Conservation (phyloP, 2,797 vertebrate genomes). For the Cyclura pinguis region DNA sequence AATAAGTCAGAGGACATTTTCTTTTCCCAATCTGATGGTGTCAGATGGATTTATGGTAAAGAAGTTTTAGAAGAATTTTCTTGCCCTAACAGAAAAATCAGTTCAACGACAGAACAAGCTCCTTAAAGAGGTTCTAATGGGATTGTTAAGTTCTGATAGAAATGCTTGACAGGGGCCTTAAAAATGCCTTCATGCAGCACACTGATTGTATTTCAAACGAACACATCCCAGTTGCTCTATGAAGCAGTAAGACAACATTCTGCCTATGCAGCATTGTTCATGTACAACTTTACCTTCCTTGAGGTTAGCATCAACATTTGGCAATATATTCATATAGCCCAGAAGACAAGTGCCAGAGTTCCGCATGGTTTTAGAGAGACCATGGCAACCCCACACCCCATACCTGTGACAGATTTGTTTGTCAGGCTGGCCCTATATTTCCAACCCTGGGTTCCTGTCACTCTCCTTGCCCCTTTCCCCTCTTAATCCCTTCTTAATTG, state of each 20-base stretch:
- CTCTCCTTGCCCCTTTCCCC: too few relatives aligned
- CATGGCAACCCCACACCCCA: not conserved
- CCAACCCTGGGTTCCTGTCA: too few relatives aligned
- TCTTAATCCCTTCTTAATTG: too few relatives aligned
- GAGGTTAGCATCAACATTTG: not conserved
- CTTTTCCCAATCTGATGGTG: not conserved
- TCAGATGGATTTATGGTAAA: not conserved
- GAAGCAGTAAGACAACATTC: not conserved
- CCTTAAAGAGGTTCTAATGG: not conserved
- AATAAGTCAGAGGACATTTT: not conserved
- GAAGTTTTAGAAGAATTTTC: not conserved
- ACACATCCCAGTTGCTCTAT: not conserved
- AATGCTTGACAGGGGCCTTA: constrained; percentile 1
- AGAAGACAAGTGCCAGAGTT: not conserved
- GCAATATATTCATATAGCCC: not conserved
- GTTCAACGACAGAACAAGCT: not conserved
- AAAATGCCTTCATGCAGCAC: not conserved
- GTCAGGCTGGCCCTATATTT: too few relatives aligned
- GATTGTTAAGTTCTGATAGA: not conserved
- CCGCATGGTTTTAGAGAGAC: not conserved
- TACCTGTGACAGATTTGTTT: too few relatives aligned
- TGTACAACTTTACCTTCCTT: not conserved
- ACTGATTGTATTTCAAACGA: constrained; percentile 1
- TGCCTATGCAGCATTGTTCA: not conserved
- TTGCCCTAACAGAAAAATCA: constrained; percentile 2